Base-by-base conservation (phyloP, 2,113 vertebrate genomes). In the Hemiprocne comata region DNA sequence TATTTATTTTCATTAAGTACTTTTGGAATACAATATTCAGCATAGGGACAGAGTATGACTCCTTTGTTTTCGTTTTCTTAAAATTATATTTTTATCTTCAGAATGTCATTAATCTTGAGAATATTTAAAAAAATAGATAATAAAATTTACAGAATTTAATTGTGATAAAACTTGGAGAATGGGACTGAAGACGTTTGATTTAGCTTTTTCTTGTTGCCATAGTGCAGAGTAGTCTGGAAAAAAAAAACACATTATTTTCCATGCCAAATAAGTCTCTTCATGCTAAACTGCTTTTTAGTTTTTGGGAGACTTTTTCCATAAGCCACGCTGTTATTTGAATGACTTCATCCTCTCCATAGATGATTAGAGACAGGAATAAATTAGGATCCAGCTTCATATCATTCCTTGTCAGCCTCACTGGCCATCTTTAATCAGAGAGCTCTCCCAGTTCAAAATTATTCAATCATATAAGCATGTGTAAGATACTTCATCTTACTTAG, bases 21-120 rank as follows among this genome's bases (percentile, higher is more conserved):
- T 70, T 93, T 54, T 94, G 44, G 40, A 87, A 82, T 88, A 81
- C 34, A 31, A 46, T 85, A 31, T 89, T 95, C 69, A 86, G 33
- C 70, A 70, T 7, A 48, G 29, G 5, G 54, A 54, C 62, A 51
- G 20, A 23, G 18, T 24, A 87, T 21, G 13, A 8, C 1, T 89
- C 17, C 24, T 97, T 83, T 87, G 44, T 53, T 62, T 66, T 38
- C 13, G 28, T 55, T 60, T 55, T 42, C 29, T 10, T 57, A 87
- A 87, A 94, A 64, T 79, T 75, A 64, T 46, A 38, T 85, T 77
- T 77, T 74, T 46, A 62, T 46, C 85, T 89, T 69, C 71, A 95
- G 17, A 85, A 53, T 83, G 44, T n/a, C 33, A 76, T 93, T 94
- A 51, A 76, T 46, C 40, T 80, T 31, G 40, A 55, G 66, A 95